Conservation (phyloP, 2,888 invertebrate species). For the Drosophila parthenogenetica region DNA sequence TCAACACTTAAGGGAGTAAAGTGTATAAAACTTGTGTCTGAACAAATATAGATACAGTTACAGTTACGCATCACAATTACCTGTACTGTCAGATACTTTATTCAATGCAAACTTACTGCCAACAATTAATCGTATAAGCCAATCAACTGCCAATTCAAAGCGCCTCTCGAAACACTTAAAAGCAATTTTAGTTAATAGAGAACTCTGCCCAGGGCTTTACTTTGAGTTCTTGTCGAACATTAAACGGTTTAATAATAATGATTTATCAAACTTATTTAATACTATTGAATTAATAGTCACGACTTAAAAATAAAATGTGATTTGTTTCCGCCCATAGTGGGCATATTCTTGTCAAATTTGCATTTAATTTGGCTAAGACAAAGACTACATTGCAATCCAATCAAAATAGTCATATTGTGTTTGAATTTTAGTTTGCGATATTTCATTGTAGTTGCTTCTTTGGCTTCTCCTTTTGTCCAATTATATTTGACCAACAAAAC, state of each 20-base stretch:
- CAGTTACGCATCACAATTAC: slow-evolving; percentile 19
- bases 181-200: neutral
- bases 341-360: too few relatives aligned
- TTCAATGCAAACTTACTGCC: neutral
- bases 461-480: neutral
- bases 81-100: neutral
- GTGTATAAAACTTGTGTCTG: slow-evolving; percentile 12
- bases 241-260: neutral
- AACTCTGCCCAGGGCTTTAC: neutral
- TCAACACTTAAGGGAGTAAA: slow-evolving; percentile 42
- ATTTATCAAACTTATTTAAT: too few relatives aligned
- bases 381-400: too few relatives aligned
- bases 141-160: slow-evolving; percentile 6
- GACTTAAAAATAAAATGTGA: too few relatives aligned
- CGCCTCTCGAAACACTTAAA: neutral
- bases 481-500: neutral
- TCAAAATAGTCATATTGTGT: too few relatives aligned
- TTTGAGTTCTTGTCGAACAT: neutral
- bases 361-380: too few relatives aligned
- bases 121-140: slow-evolving; percentile 4
- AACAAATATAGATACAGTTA: neutral
- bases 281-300: too few relatives aligned
- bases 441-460: neutral
- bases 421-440: neutral
- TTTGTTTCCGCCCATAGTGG: too few relatives aligned